Base-by-base conservation (phyloP, 2,888 invertebrate genomes). In the Aromia moschata region DNA sequence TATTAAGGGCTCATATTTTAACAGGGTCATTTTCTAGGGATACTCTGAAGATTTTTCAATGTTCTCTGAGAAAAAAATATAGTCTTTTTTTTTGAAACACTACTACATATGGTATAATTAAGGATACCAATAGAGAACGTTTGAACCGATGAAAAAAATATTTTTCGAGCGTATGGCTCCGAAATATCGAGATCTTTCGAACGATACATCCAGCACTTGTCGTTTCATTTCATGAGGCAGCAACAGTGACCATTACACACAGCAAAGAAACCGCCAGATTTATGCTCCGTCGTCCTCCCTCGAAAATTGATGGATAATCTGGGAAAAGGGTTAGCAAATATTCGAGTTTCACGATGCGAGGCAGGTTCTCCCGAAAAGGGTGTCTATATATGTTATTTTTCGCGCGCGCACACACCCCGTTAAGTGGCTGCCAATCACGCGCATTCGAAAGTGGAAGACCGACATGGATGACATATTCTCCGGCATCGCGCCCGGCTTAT, bases 391-490 rank as follows among this genome's bases (percentile, higher is more conserved):
- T 59, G 60, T 62, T 58, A 64, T 65, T 63, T 64, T 65, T 65
- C 67, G 62, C n/a, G n/a, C n/a, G n/a, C n/a, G n/a, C n/a, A n/a
- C n/a, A n/a, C 62, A 62, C 49, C 46, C 56, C 60, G 60, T 64
- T 68, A 70, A 70, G 70, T 70, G 64, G 61, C 56, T 68, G 70
- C 68, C 70, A 70, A 67, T 68, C 67, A 63, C 59, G 51, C 52
- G 58, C 62, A 61, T 61, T 62, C 47, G 60, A 59, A 67, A 63
- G 58, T 60, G 53, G 56, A 54, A 58, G 58, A 62, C 55, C 58
- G 56, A 60, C 60, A 67, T 67, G 56, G 64, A 62, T 60, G 64
- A 60, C 59, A 58, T 49, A 38, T 37, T 14, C 49, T n/a, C n/a
- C 15, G 2, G 16, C 49, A 49, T 49, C 49, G 38, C 37, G 38